Evolutionary conservation across 2,888 invertebrate species (phyloP).

Genomic region (Chrysotoxum bicinctum): DNA sequence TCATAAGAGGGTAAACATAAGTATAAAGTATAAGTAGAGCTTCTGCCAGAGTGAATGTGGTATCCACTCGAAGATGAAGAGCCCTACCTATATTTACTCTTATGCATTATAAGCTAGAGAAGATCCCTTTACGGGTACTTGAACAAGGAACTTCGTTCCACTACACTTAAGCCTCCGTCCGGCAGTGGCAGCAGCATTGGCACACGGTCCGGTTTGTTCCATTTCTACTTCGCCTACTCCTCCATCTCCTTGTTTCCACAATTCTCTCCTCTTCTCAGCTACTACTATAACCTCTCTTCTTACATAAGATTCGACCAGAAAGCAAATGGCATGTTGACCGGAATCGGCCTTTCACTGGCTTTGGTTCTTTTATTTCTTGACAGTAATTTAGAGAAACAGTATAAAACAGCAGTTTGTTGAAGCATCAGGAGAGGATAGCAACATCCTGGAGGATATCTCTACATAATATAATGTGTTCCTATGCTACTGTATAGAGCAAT

Average conservation of each 20-base stretch:
- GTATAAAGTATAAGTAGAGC: conserved; percentile 24
- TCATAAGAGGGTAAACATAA: conserved; percentile 39
- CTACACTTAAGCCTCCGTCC: conserved; percentile 52
- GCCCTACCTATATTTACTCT: conserved; percentile 46
- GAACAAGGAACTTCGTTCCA: conserved; percentile 63
- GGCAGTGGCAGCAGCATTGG: background rate
- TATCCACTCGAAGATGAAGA: conserved; percentile 67
- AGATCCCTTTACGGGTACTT: conserved; percentile 65
- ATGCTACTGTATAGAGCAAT: background rate
- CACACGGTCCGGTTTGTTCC: background rate
- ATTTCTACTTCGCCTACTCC: background rate
- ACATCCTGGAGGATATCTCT: conserved; percentile 43
- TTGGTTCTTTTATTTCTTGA: conserved; percentile 55
- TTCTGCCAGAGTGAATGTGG: conserved; percentile 38
- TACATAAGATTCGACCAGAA: conserved; percentile 8
- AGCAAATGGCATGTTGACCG: conserved; percentile 66
- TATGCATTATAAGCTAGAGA: conserved; percentile 66
- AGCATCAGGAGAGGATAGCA: background rate
- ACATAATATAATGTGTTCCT: conserved; percentile 10
- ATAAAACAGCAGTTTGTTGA: conserved; percentile 22
- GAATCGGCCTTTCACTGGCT: conserved; percentile 58
- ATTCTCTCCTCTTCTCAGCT: background rate
- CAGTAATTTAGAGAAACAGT: conserved; percentile 61
- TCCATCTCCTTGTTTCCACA: background rate
- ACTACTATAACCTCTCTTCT: background rate